Conservation (phyloP, 2,888 invertebrate species). For the Harpagoxenus sublaevis region DNA sequence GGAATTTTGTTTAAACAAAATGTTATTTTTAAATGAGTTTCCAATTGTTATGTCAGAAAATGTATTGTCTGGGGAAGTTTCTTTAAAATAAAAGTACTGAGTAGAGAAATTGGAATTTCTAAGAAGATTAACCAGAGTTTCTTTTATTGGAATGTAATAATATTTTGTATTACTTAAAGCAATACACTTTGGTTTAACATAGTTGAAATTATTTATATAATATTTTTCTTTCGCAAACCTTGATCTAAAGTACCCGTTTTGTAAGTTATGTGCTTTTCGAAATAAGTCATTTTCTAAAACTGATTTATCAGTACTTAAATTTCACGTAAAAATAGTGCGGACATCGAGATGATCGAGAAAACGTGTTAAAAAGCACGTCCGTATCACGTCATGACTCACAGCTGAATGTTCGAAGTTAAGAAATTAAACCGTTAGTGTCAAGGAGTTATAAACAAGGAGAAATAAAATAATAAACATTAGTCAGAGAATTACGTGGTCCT, state of each 20-base stretch:
- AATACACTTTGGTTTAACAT: background rate
- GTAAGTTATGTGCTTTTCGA: background rate
- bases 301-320: background rate
- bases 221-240: background rate
- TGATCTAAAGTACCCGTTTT: background rate
- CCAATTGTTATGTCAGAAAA: background rate
- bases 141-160: background rate
- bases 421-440: too few species aligned
- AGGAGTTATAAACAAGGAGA: too few species aligned
- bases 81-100: background rate
- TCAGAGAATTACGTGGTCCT: too few species aligned
- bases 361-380: too few species aligned
- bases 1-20: background rate
- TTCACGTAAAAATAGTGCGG: too few species aligned
- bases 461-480: too few species aligned
- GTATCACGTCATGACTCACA: too few species aligned
- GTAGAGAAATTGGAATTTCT: background rate
- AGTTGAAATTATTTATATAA: constrained; percentile 7
- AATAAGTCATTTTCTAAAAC: constrained; percentile 6
- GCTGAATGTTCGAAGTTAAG: too few species aligned
- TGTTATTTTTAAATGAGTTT: background rate
- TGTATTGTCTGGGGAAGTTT: background rate
- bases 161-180: background rate
- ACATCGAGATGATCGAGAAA: too few species aligned
- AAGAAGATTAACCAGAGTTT: constrained; percentile 1